Base-by-base conservation (phyloP, 2,797 vertebrate species). In the Amphiprion clarkii region DNA sequence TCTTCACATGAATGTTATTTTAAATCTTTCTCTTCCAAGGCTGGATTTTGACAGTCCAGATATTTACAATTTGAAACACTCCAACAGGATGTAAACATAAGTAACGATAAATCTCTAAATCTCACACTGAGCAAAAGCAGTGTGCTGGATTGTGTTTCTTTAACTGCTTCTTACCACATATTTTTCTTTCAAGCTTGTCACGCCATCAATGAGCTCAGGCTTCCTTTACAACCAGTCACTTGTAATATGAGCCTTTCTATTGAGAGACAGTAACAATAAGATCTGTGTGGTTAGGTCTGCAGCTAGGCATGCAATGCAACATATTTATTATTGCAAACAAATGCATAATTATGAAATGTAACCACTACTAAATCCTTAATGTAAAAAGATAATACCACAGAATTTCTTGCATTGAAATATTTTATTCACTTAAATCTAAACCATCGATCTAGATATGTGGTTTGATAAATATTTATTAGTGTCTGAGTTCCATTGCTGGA, bases 1-100 rank as follows among this genome's bases (percentile, higher is more conserved):
- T 31, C 64, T 36, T 51, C 23, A 44, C 62, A 51, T 61, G 48
- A 79, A 76, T 46, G 64, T 51, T 14, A 56, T 3, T 68, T 83
- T 42, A 58, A 54, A 65, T 70, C 46, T n/a, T 1, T 39, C 31
- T 52, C 14, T 29, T 69, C 29, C 19, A 8, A 46, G 68, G 40
- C 13, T 23, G 25, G 48, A 44, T n/a, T 75, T 25, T 55, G 33
- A 57, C 29, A 36, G 46, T 40, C 10, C 7, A 5, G 36, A 53
- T 53, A 56, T 64, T 40, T 48, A 55, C n/a, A 52, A 25, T 44
- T 52, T 62, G 6, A 74, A 29, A 65, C 16, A 60, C 46, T 55
- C 69, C 12, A 2, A 55, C 53, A 6, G 29, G 44, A 54, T 56
- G 40, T 56, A 53, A 53, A 73, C 57, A 2, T 60, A 31, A 19